Evolutionary conservation across 2,888 invertebrate species (phyloP).

Genomic region (Drosophila atripex): DNA sequence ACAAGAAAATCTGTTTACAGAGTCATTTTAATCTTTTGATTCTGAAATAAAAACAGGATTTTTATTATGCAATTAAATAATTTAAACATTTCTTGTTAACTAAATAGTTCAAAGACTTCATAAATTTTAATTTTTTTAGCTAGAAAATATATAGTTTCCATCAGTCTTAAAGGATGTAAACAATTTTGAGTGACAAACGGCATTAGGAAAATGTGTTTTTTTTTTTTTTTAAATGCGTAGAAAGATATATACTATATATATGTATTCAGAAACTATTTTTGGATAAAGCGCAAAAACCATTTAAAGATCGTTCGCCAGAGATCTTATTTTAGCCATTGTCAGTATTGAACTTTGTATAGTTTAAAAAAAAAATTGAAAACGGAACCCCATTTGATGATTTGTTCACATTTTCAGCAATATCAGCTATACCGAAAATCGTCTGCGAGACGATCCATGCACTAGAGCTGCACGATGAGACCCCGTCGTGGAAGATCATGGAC

Average conservation of each 20-base stretch:
- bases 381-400: not conserved
- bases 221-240: not conserved
- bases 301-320: not conserved
- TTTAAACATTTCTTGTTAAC: not conserved
- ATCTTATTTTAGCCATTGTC: not conserved
- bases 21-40: not conserved
- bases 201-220: not conserved
- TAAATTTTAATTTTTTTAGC: not conserved
- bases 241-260: not conserved
- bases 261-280: not conserved
- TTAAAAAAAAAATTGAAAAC: too few species aligned
- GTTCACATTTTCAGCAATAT: conserved; percentile 89
- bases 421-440: conserved; percentile 97
- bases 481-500: conserved; percentile 99
- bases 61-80: not conserved
- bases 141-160: not conserved
- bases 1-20: not conserved
- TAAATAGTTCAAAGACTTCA: not conserved
- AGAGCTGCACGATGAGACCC: conserved; percentile 97
- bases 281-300: not conserved
- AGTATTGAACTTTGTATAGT: not conserved
- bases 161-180: not conserved
- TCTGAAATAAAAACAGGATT: not conserved
- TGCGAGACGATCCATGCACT: conserved; percentile 98
- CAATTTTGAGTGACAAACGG: not conserved